phyloP scores from a whole-genome alignment of 64 coral and sea anemone genomes.

The Acropora tenuis region DNA sequence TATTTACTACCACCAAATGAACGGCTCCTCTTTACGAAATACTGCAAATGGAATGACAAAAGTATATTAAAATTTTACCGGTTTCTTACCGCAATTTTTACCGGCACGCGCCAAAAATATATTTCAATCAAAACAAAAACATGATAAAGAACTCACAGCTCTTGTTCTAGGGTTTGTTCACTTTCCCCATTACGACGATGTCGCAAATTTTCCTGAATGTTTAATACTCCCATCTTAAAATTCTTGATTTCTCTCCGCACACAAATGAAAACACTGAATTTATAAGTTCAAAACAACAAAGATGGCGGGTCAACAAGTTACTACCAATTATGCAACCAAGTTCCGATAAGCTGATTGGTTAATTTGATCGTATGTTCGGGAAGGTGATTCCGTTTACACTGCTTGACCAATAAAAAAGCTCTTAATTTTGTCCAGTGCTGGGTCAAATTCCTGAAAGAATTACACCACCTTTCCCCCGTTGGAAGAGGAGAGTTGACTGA shows the following conservation, averaged over 20 bases:
- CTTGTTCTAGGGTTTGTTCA: background rate
- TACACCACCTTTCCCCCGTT: too few species aligned
- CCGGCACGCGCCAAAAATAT: background rate
- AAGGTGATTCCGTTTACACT: too few species aligned
- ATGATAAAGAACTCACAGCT: background rate
- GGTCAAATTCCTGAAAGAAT: too few species aligned
- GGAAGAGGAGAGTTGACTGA: too few species aligned
- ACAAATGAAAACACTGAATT: background rate
- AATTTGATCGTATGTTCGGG: background rate
- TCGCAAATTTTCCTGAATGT: slow-evolving; percentile 52
- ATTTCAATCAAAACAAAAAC: background rate
- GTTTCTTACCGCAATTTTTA: background rate
- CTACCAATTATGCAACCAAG: slow-evolving; percentile 52
- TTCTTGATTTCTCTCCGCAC: too few species aligned
- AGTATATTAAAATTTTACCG: background rate
- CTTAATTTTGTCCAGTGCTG: too few species aligned
- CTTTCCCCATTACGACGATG: slow-evolving; percentile 44
- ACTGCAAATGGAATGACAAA: background rate
- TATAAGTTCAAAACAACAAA: slow-evolving; percentile 15
- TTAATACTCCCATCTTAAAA: slow-evolving; percentile 48
- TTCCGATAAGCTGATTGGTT: background rate
- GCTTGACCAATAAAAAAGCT: too few species aligned
- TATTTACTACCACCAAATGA: background rate
- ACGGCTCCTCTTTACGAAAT: background rate
- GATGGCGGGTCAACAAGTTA: slow-evolving; percentile 62